A percentile compares a stretch with the other conserved stretches of the same genome.
phyloP scores from a whole-genome alignment of 2,888 invertebrate species.

The Xestoiulus laeticollis region DNA sequence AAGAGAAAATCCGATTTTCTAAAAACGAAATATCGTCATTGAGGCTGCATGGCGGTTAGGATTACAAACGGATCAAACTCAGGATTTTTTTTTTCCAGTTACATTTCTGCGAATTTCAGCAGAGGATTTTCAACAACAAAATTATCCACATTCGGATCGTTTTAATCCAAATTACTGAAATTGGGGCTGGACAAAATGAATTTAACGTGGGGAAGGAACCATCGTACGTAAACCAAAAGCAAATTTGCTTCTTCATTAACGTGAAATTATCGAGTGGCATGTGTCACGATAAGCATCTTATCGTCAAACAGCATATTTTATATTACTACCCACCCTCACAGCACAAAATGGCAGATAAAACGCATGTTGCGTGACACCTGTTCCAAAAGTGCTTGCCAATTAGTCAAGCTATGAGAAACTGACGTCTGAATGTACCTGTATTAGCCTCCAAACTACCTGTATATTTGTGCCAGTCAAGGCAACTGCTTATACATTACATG shows the following conservation, averaged over 20 bases:
- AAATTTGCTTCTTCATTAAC: constrained; percentile 4
- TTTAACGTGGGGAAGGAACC: neutral
- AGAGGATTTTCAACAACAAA: neutral
- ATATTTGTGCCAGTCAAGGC: neutral
- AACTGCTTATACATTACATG: too few relatives aligned
- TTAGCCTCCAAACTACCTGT: neutral
- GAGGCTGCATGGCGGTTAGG: neutral
- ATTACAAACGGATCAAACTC: neutral
- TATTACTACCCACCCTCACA: neutral
- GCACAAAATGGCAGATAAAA: neutral
- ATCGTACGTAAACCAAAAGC: neutral
- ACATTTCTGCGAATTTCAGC: neutral
- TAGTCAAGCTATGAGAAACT: neutral
- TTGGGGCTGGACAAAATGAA: neutral
- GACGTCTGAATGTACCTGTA: neutral
- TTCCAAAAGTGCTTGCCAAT: neutral
- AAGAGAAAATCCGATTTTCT: constrained; percentile 14
- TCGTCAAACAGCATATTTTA: neutral
- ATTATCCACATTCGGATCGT: neutral
- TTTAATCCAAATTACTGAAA: neutral
- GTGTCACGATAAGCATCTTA: constrained; percentile 20
- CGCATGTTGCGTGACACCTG: neutral
- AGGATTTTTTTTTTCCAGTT: neutral
- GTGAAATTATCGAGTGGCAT: constrained; percentile 7
- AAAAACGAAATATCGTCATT: neutral